These are phyloP conservation scores for Acrobeloides nanus DNA, from an alignment of 2,888 invertebrate genomes.

Conservation along the genomic window DNA sequence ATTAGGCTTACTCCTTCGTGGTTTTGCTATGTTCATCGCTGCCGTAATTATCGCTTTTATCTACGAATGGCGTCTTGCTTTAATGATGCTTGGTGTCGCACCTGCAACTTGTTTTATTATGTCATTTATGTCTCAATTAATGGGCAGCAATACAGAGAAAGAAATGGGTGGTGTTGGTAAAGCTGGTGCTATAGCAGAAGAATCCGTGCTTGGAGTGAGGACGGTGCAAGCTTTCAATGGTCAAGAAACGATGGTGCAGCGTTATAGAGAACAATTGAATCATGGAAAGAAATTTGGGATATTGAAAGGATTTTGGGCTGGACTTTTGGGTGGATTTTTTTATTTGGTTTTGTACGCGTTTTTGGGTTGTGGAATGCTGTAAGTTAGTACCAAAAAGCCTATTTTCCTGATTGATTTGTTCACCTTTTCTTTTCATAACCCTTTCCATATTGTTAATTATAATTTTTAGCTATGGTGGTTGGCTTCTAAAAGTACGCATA, in stretches of 20 bases:
- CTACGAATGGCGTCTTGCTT: slow-evolving; percentile 16
- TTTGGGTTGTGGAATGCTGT: neutral
- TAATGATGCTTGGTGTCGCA: slow-evolving; percentile 10
- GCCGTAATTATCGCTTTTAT: slow-evolving; percentile 10
- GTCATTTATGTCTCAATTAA: slow-evolving; percentile 19
- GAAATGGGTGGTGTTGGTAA: slow-evolving; percentile 11
- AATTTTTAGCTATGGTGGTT: slow-evolving; percentile 3
- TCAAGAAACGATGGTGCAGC: slow-evolving; percentile 15
- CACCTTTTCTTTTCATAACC: no score
- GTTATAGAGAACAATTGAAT: slow-evolving; percentile 7
- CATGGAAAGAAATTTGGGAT: slow-evolving; percentile 14
- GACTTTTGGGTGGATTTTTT: slow-evolving; percentile 23
- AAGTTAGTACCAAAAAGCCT: no score
- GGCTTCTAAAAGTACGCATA: neutral
- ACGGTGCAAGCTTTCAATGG: slow-evolving; percentile 26
- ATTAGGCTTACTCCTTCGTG: slow-evolving; percentile 21
- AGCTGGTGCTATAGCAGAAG: slow-evolving; percentile 19
- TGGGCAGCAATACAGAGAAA: slow-evolving; percentile 13
- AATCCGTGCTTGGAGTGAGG: slow-evolving; percentile 22
- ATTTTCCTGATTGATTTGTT: no score
- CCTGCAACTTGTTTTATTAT: slow-evolving; percentile 16
- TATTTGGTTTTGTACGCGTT: slow-evolving; percentile 15
- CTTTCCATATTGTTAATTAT: neutral
- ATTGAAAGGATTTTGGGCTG: slow-evolving; percentile 18
- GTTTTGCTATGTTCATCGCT: slow-evolving; percentile 11